Evolutionary conservation across 2,888 invertebrate species (phyloP), one percentile per base, ranked within the genome.

Genomic region (Calephelis perditalis): DNA sequence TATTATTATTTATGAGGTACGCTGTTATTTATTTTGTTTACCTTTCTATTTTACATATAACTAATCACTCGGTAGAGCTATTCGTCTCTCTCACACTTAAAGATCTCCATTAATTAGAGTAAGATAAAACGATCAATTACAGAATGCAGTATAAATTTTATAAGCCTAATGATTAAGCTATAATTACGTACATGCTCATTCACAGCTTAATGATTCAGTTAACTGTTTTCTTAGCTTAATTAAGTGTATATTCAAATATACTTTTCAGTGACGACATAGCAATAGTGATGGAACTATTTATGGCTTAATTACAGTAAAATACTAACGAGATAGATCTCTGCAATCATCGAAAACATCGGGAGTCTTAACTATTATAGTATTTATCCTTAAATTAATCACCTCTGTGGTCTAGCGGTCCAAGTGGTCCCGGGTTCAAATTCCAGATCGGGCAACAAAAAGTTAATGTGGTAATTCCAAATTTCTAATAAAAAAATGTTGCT

Each of bases 11-110:
- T 35, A 52, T 52, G 52, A 52, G 26, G 6, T 26, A 35, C 10
- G 52, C 7, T 10, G 35, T 52, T 52, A 52, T 52, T 52, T 52
- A 52, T 26, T 26, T 52, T 52, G 26, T 52, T 52, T 52, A 52
- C 52, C 52, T 52, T 52, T 52, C 52, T 52, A 52, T 52, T 52
- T 49, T 52, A 52, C 52, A 49, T 49, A 49, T 47, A 7, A 52
- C 11, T 52, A 52, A 52, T 52, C 9, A 52, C 35, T 15, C 26
- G 26, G 35, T 52, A 52, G 26, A 52, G 52, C 26, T 52, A 52
- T 52, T 52, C 52, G 52, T 52, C 52, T 52, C 52, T 52, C 52
- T 52, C 26, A 52, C 52, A 52, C 52, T 52, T 26, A 10, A 52
- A 35, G 52, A 11, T 52, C 52, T 35, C 26, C 26, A 26, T 52